Conservation (phyloP, 2,113 vertebrate species). For the Phalacrocorax pelagicus region DNA sequence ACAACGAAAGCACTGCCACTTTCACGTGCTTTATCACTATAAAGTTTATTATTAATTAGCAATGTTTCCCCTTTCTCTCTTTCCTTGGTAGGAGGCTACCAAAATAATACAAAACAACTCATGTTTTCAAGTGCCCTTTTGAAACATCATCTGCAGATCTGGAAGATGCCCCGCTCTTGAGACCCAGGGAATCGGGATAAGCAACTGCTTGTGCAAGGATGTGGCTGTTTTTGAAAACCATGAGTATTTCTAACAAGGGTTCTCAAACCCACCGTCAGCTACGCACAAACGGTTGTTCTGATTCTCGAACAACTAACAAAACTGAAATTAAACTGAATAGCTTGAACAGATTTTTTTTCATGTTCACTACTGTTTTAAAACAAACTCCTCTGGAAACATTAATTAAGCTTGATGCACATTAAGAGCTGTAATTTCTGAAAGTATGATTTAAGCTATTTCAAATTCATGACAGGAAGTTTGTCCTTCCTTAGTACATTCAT, state of each 20-base stretch:
- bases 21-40: neutral
- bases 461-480: neutral
- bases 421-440: conserved; percentile 39
- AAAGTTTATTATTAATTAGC: neutral
- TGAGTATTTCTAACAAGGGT: neutral
- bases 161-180: neutral
- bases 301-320: neutral
- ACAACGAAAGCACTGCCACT: neutral
- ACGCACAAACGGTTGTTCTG: neutral
- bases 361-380: neutral
- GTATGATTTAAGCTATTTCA: neutral
- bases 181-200: neutral
- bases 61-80: conserved; percentile 51
- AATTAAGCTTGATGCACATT: neutral
- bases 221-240: neutral
- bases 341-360: neutral
- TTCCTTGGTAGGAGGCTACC: conserved; percentile 25
- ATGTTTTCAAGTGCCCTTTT: neutral
- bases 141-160: neutral
- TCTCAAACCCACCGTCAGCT: neutral
- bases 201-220: neutral
- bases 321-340: neutral
- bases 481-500: conserved; percentile 15
- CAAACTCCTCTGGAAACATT: neutral
- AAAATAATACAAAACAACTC: neutral